Evolutionary conservation across 2,797 vertebrate species (phyloP).

Genomic region (Myiotriccus ornatus): DNA sequence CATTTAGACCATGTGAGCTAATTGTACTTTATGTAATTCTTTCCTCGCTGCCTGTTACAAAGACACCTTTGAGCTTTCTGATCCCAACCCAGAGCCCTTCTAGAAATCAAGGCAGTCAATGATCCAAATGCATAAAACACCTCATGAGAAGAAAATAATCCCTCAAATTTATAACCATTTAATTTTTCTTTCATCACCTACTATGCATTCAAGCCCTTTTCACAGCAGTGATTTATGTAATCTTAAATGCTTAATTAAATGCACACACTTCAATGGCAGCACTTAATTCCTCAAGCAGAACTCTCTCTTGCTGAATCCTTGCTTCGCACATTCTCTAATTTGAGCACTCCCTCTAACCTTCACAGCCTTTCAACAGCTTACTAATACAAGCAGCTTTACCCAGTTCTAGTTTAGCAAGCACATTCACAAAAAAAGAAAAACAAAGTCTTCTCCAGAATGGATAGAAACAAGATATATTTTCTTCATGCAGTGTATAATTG

Average conservation of each 20-base stretch:
- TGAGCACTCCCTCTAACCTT: background rate
- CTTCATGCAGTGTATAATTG: background rate
- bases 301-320: background rate
- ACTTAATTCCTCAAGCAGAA: background rate
- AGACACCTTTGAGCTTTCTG: background rate
- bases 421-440: background rate
- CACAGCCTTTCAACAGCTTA: background rate
- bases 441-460: background rate
- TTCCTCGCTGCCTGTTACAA: background rate
- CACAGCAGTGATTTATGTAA: background rate
- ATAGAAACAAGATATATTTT: background rate
- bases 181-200: background rate
- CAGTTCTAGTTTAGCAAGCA: background rate
- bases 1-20: background rate
- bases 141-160: background rate
- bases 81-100: background rate
- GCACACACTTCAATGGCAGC: background rate
- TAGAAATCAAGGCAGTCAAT: background rate
- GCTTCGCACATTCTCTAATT: background rate
- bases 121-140: background rate
- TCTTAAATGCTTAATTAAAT: background rate
- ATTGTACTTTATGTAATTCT: background rate
- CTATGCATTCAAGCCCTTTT: background rate
- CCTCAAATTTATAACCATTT: background rate
- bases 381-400: background rate